These are phyloP conservation scores for Myodes glareolus DNA, from an alignment of 2,113 vertebrate species.

Conservation along the genomic window DNA sequence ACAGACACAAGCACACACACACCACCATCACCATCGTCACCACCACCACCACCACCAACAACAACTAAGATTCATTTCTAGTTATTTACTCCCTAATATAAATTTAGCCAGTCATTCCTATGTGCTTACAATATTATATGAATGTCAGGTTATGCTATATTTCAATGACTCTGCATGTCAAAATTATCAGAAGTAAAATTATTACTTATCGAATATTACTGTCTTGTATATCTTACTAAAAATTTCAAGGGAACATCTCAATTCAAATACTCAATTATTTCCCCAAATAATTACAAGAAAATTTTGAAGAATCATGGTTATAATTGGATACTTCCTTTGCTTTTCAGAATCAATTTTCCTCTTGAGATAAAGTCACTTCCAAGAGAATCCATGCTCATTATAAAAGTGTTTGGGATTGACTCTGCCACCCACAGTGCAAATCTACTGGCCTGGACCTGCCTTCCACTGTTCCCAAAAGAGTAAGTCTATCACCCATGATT, in stretches of 20 bases:
- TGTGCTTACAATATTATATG: neutral
- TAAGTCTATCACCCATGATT: slow-evolving; percentile 72
- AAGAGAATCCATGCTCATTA: slow-evolving; percentile 81
- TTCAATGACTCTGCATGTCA: neutral
- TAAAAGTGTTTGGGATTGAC: slow-evolving; percentile 82
- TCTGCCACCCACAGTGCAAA: slow-evolving; percentile 62
- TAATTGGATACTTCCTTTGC: slow-evolving; percentile 57
- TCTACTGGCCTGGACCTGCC: slow-evolving; percentile 83
- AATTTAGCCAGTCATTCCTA: neutral
- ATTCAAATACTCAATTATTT: neutral
- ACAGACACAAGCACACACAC: neutral
- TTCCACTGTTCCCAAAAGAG: slow-evolving; percentile 83
- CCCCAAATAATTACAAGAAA: neutral
- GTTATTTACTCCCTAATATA: neutral
- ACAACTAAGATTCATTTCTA: neutral
- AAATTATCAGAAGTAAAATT: slow-evolving; percentile 11
- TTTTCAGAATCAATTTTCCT: slow-evolving; percentile 84
- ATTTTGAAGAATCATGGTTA: neutral
- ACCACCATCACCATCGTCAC: neutral
- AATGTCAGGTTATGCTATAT: neutral
- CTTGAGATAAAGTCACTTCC: slow-evolving; percentile 83
- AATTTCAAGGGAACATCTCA: neutral
- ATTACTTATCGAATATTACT: neutral
- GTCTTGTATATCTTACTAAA: neutral
- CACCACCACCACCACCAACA: neutral